phyloP scores from a whole-genome alignment of 2,888 invertebrate genomes.

The Anarsia innoxiella region DNA sequence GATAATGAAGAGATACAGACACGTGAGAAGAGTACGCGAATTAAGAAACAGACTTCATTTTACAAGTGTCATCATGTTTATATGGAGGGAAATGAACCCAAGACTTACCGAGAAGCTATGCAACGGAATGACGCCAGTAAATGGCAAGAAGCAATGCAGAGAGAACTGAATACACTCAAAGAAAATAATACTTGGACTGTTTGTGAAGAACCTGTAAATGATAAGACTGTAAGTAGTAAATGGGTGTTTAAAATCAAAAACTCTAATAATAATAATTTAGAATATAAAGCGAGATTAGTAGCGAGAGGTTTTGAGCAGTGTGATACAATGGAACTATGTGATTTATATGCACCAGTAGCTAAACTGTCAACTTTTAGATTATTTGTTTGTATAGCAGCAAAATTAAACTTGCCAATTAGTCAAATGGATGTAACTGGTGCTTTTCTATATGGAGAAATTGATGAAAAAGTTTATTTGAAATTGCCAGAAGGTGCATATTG shows the following conservation, averaged over 20 bases:
- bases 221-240: conserved; percentile 18
- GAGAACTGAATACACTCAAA: background rate
- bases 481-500: conserved; percentile 15
- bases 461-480: conserved; percentile 16
- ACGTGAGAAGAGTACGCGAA: background rate
- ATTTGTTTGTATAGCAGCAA: conserved; percentile 18
- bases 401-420: conserved; percentile 14
- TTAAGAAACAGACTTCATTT: conserved; percentile 15
- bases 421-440: conserved; percentile 21
- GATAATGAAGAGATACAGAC: background rate
- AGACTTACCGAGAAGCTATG: conserved; percentile 19
- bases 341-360: conserved; percentile 21
- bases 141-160: conserved; percentile 10
- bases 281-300: conserved; percentile 18
- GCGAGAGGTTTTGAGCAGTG: conserved; percentile 20
- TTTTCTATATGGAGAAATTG: conserved; percentile 18
- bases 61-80: conserved; percentile 15
- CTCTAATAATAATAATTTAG: background rate
- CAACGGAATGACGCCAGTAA: conserved; percentile 10
- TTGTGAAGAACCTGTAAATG: background rate
- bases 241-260: conserved; percentile 24
- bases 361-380: conserved; percentile 20
- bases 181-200: background rate
- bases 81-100: conserved; percentile 12
- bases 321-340: conserved; percentile 10